These are phyloP conservation scores for Tiliacea citrago DNA, from an alignment of 2,888 invertebrate genomes.

Conservation along the genomic window DNA sequence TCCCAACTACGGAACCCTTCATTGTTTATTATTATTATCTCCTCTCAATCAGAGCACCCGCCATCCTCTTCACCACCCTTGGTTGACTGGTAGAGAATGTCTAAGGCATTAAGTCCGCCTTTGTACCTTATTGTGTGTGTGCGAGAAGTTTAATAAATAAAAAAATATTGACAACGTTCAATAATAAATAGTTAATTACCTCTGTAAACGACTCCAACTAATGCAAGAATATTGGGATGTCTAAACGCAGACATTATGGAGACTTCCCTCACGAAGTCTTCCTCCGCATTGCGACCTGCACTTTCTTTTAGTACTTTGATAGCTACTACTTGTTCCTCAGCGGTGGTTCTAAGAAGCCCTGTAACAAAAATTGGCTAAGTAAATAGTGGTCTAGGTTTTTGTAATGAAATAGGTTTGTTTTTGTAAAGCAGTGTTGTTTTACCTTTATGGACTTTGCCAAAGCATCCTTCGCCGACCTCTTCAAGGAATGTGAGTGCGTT, in stretches of 20 bases:
- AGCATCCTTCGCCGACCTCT: constrained; percentile 96
- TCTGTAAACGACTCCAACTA: constrained; percentile 94
- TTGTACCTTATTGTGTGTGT: too few species aligned
- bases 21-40: too few species aligned
- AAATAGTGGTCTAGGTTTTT: neutral
- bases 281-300: constrained; percentile 94
- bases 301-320: constrained; percentile 95
- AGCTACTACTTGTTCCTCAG: constrained; percentile 91
- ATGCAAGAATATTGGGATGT: constrained; percentile 94
- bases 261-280: constrained; percentile 95
- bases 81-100: too few species aligned
- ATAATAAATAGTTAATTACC: constrained; percentile 83
- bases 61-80: too few species aligned
- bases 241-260: constrained; percentile 96
- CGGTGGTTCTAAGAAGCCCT: constrained; percentile 81
- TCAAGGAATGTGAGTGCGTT: constrained; percentile 93
- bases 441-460: constrained; percentile 97
- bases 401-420: neutral
- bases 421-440: neutral
- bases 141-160: too few species aligned
- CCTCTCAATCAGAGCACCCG: too few species aligned
- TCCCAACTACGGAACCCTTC: too few species aligned
- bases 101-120: too few species aligned
- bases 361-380: constrained; percentile 49
- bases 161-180: neutral